Base-by-base conservation (phyloP, 2,797 vertebrate species). In the Poecilia wingei region DNA sequence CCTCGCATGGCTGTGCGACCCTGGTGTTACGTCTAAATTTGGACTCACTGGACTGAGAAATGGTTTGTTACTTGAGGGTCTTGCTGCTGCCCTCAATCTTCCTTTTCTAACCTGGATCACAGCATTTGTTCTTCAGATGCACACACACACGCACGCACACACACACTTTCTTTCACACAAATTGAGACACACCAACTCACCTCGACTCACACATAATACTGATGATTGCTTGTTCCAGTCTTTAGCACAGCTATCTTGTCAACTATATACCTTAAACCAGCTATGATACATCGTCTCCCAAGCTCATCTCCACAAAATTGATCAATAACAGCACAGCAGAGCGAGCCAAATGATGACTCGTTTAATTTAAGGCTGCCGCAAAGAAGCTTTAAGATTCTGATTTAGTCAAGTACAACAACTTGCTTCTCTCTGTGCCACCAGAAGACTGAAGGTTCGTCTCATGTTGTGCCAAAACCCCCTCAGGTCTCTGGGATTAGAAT, bases 261-360 rank as follows among this genome's bases (percentile, higher is more conserved):
- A 72, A 68, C 31, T 20, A 46, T 53, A 71, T 49, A 33, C 8
- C 64, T 68, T 68, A 25, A 68, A 68, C 64, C 8, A 68, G 75
- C 89, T 90, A 79, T 87, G 81, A 87, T 81, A 79, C 33, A 22
- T 36, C 14, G 3, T 66, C 16, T 66, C 33, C 72, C 72, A 66
- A 49, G 39, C 76, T 89, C 68, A 83, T 90, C 80, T 83, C 33
- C 18, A 0, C 75, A 16, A 66, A 47, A 43, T 46, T 25, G 72
- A 91, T 90, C 91, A 83, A 90, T 92, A 92, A 79, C 45, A 77
- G 80, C 72, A 81, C 47, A 31, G 73, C n/a, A 71, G 82, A 90
- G 28, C 41, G 76, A 51, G 83, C 79, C 78, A 72, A 71, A 75
- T 7, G 13, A 78, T 78, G 55, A 87, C 81, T 80, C 76, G 76